Conservation (phyloP, 2,888 invertebrate species). For the Galerucella nymphaeae region DNA sequence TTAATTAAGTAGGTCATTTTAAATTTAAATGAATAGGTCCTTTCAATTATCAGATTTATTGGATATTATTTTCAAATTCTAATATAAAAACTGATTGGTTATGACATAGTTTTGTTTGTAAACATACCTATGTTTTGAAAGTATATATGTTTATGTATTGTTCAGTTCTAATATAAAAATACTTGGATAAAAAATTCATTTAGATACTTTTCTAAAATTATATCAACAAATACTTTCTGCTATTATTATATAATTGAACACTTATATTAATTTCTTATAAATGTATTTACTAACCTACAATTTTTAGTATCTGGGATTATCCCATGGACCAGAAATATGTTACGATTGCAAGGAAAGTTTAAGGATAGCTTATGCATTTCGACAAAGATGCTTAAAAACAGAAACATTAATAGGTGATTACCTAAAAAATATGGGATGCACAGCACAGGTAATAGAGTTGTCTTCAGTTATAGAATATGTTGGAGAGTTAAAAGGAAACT, state of each 20-base stretch:
- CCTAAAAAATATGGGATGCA: conserved; percentile 31
- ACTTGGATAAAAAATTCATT: not conserved
- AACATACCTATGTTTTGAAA: not conserved
- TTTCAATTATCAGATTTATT: not conserved
- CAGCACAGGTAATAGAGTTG: conserved; percentile 33
- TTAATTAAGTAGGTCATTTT: not conserved
- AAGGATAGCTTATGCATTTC: conserved; percentile 39
- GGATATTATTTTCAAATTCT: not conserved
- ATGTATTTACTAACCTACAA: not conserved
- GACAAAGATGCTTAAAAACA: conserved; percentile 44
- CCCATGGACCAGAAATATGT: conserved; percentile 45
- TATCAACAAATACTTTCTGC: conserved; percentile 12
- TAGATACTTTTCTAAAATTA: not conserved
- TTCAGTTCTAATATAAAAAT: not conserved
- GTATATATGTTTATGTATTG: not conserved
- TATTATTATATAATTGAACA: not conserved
- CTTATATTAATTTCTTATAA: not conserved
- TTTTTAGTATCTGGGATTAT: conserved; percentile 45
- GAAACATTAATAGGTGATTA: conserved; percentile 45
- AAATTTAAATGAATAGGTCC: not conserved
- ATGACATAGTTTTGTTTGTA: not conserved
- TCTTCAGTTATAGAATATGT: conserved; percentile 30
- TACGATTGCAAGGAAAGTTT: conserved; percentile 38
- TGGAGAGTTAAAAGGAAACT: conserved; percentile 7
- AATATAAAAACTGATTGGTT: not conserved